Base-by-base conservation (phyloP, 2,797 vertebrate genomes). In the Tenualosa ilisha region DNA sequence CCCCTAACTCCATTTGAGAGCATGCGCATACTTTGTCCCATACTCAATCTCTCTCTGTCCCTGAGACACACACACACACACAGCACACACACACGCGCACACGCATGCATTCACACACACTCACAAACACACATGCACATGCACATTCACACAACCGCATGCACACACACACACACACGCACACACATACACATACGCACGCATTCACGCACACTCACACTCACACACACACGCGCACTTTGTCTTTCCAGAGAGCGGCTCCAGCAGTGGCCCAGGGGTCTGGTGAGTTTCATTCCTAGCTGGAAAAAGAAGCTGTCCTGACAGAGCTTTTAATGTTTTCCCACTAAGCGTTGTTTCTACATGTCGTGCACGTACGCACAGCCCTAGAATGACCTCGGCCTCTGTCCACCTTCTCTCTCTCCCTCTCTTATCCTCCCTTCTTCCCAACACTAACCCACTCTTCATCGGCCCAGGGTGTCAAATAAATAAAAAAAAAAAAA, bases 341-440 rank as follows among this genome's bases (percentile, higher is more conserved):
- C 22, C 87, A 86, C 46, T 81, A 81, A 85, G 83, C 86, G 82
- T 89, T 89, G 86, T 83, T 90, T 89, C 81, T 88, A 93, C 91
- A 87, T 86, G 85, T 93, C 91, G 90, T 91, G 92, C 92, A 94
- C 92, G 89, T 93, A 93, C 89, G 63, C 90, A 88, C 37, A 89
- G 83, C 89, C 88, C 65, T 86, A 87, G 85, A 87, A 87, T 89
- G 90, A 92, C 91, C 91, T 92, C 91, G 75, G 79, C 7, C 49
- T 15, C 49, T 75, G 65, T 49, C 84, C 84, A 63, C 24, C 82
- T 20, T 85, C 68, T 79, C 40, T 79, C 72, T 79, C 6, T 37
- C 51, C 49, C 12, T 11, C 90, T 83, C 82, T 88, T 79, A 68
- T 82, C 85, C 87, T 65, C 31, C 53, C 86, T 84, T 81, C 2